A percentile compares a stretch with the other conserved stretches of the same genome.
Conservation (phyloP, 1,140 invertebrate genomes). For the Heliconius melpomene region DNA sequence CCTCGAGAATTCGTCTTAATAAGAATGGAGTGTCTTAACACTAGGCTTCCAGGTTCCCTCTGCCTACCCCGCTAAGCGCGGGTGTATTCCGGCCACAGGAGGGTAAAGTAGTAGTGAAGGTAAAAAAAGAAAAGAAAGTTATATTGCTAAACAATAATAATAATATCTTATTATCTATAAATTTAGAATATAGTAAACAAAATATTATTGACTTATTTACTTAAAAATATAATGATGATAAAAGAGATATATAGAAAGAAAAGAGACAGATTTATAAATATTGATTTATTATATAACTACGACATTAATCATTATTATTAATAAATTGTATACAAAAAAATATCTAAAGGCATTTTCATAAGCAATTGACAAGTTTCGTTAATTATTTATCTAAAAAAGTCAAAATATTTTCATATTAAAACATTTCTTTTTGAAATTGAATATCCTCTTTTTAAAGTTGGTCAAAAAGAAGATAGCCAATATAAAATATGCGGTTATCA, state of each 20-base stretch:
- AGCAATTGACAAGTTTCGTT: constrained; percentile 21
- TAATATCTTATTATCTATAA: no score
- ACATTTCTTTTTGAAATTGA: neutral
- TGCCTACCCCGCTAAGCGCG: no score
- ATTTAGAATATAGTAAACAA: no score
- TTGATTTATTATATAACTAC: neutral
- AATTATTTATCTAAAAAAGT: neutral
- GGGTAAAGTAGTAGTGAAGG: no score
- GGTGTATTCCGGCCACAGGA: no score
- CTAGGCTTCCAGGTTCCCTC: no score
- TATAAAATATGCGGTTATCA: neutral
- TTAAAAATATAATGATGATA: neutral
- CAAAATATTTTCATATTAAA: neutral
- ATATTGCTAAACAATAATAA: no score
- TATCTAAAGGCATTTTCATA: constrained; percentile 14
- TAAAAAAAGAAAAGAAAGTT: no score
- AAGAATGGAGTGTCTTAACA: no score
- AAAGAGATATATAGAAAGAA: neutral
- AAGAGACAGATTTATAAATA: constrained; percentile 1
- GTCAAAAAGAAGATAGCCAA: neutral
- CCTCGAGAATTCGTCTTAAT: no score
- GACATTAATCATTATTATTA: constrained; percentile 1
- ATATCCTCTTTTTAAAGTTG: neutral
- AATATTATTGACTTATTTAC: neutral
- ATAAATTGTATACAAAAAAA: neutral